Evolutionary conservation across 2,797 vertebrate species (phyloP), one percentile per base, ranked within the genome.

Genomic region (Leptatherina wallacei): DNA sequence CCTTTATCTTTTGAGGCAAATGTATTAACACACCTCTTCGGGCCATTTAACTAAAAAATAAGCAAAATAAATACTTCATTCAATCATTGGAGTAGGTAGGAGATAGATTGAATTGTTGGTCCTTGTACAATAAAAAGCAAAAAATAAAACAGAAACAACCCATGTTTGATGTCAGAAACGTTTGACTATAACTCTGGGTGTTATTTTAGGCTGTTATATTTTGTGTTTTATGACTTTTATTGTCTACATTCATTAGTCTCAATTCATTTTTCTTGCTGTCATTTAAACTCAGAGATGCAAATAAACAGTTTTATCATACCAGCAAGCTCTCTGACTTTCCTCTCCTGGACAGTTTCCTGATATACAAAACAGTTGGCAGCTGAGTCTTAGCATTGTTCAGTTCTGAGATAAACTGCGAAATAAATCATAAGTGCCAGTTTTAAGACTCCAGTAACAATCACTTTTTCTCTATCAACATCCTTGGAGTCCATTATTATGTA

Each of bases 341-440:
- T 9, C 18, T 47, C 27, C 9, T 76, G 30, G 47, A 65, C 54
- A 73, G 74, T 80, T 82, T 79, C 68, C 80, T 80, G 75, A 69
- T 62, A 58, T 36, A 30, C 57, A 55, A 47, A 72, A 61, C 40
- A 10, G 22, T 52, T 75, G 58, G 72, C 57, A 54, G 27, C 4
- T 12, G 65, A 40, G 64, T 57, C 51, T 36, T 13, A 24, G 18
- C 33, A 40, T 38, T 29, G 56, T 36, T 61, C 44, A 62, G 29
- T 40, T 63, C 38, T 73, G 49, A 59, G 55, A 65, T 52, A 67
- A 61, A 61, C 6, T 59, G 12, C 40, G n/a, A 65, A 68, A 57
- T 35, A 42, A 20, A 24, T 60, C 29, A n/a, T 49, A 60, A 11
- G 1, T 0, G 7, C 49, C 13, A 52, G 3, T 51, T 61, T 42